Conservation (phyloP, 1,140 invertebrate species). For the Caenorhabditis remanei region DNA sequence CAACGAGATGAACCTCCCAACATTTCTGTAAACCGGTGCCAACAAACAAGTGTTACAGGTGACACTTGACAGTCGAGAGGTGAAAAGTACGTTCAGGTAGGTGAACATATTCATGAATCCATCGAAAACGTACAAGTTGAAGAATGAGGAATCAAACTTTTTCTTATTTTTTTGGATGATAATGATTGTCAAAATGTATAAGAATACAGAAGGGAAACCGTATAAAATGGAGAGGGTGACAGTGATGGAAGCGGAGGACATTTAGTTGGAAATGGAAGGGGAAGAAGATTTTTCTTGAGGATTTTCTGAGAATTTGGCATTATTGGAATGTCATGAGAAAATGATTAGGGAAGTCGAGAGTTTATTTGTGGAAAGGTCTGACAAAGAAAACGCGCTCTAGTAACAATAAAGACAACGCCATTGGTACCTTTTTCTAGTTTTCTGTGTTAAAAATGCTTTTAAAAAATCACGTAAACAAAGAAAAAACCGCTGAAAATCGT, state of each 20-base stretch:
- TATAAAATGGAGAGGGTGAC: neutral
- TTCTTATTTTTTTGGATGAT: neutral
- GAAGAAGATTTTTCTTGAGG: too few relatives aligned
- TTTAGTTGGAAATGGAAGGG: neutral
- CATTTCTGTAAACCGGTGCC: neutral
- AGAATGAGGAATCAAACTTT: slow-evolving; percentile 5
- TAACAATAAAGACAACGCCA: too few relatives aligned
- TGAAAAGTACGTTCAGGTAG: neutral
- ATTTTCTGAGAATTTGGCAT: too few relatives aligned
- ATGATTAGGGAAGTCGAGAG: too few relatives aligned
- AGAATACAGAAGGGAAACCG: neutral
- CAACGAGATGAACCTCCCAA: neutral
- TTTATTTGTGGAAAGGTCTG: too few relatives aligned
- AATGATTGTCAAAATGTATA: neutral
- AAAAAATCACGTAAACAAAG: too few relatives aligned
- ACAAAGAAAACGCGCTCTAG: too few relatives aligned
- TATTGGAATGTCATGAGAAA: too few relatives aligned
- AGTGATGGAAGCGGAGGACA: neutral
- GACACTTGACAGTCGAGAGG: neutral
- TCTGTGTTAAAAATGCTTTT: too few relatives aligned
- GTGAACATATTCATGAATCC: slow-evolving; percentile 1
- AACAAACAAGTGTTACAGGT: neutral
- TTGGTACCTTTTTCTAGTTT: too few relatives aligned
- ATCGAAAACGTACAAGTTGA: neutral
- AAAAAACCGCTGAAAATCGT: too few relatives aligned